These are phyloP conservation scores for Leuctra nigra DNA, from an alignment of 2,888 invertebrate genomes.

Conservation along the genomic window DNA sequence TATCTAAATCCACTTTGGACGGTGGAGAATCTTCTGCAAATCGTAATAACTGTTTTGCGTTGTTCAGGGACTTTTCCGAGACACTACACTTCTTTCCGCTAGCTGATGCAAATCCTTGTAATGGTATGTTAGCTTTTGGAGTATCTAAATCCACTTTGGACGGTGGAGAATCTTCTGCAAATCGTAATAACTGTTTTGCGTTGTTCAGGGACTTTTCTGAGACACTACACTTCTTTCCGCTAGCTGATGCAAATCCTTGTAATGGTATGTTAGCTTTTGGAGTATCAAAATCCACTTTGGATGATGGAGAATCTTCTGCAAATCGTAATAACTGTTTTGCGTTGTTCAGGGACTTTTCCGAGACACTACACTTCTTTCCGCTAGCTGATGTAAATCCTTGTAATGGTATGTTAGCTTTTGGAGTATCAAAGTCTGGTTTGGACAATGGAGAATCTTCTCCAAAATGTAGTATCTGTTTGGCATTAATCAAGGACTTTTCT, in stretches of 20 bases:
- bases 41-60: slow-evolving; percentile 37
- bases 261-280: not conserved
- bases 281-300: not conserved
- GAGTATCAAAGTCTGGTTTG: not conserved
- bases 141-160: slow-evolving; percentile 33
- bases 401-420: not conserved
- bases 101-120: slow-evolving; percentile 37
- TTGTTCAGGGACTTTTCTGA: slow-evolving; percentile 33
- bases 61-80: slow-evolving; percentile 34
- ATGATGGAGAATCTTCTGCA: too few relatives aligned
- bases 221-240: slow-evolving; percentile 32
- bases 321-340: too few relatives aligned
- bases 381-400: slow-evolving; percentile 37
- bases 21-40: slow-evolving; percentile 36
- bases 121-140: not conserved
- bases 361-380: slow-evolving; percentile 32
- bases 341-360: slow-evolving; percentile 33
- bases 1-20: not conserved
- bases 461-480: too few relatives aligned
- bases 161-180: not conserved
- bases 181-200: slow-evolving; percentile 34
- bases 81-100: slow-evolving; percentile 39
- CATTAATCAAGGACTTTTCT: slow-evolving; percentile 34
- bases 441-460: slow-evolving; percentile 29
- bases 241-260: slow-evolving; percentile 37